Evolutionary conservation across 2,113 vertebrate genomes (phyloP), one percentile per base, ranked within the genome.

Genomic region (Dryoscopus gambensis): DNA sequence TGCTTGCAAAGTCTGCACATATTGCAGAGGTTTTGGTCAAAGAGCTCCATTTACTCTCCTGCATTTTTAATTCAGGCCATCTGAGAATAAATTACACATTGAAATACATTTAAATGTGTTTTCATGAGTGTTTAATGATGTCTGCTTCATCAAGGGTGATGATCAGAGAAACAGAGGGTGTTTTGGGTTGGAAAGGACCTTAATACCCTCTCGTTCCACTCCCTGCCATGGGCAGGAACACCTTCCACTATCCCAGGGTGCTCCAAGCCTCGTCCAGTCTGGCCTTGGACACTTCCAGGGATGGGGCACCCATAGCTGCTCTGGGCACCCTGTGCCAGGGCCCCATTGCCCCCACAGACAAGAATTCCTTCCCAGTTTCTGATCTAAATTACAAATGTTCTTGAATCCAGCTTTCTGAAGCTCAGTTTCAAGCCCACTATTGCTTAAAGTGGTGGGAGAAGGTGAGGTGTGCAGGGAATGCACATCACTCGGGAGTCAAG

Each of bases 291-390:
- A 47, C 9, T 70, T 1, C 28, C 63, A 87, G 64, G 64, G 31
- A 65, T 73, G 67, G 67, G 50, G 5, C 57, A 70, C n/a, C 56
- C 74, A 20, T 64, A 70, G 84, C 40, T 47, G 21, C 65, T 63
- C n/a, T 55, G 65, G n/a, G 9, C 2, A 71, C 0, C 31, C 67
- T 50, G 8, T 4, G 42, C n/a, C 30, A 39, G 28, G 13, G 22
- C 11, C 23, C 9, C 1, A 0, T 5, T 50, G 42, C 11, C 3
- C 40, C 31, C 40, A 1, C 14, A 44, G 5, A 0, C 6, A 60
- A 0, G 0, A 74, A 75, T 7, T 75, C 4, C 60, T 60, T n/a
- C 60, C 28, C 24, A 47, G 0, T 40, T 6, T 47, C 30, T 15
- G 6, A 35, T n/a, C 30, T 40, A 35, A 55, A 71, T 25, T 15